Conservation (phyloP, 2,113 vertebrate genomes). For the Prietella phreatophila region DNA sequence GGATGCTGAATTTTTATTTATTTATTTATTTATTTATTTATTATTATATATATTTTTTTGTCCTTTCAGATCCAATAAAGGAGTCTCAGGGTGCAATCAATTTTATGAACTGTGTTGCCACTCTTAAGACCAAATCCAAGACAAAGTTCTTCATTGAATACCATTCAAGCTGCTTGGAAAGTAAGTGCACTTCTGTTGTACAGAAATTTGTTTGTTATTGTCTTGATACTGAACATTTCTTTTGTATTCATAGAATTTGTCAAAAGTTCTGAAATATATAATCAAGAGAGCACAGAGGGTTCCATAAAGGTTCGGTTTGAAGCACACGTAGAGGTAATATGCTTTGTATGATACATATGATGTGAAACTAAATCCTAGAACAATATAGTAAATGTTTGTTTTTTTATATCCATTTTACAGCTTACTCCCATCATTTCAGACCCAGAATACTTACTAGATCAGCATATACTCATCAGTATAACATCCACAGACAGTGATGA, state of each 20-base stretch:
- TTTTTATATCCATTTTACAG: constrained; percentile 66
- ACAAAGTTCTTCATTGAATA: constrained; percentile 97
- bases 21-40: background rate
- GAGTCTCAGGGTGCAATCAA: constrained; percentile 85
- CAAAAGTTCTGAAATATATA: constrained; percentile 91
- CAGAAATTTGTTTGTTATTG: background rate
- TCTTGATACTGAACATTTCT: background rate
- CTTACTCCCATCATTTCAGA: constrained; percentile 96
- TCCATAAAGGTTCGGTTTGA: constrained; percentile 87
- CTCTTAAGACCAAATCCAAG: constrained; percentile 89
- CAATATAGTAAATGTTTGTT: background rate
- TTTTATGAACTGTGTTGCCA: constrained; percentile 85
- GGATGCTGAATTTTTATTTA: background rate
- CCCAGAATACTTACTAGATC: constrained; percentile 92
- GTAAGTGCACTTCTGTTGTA: constrained; percentile 64
- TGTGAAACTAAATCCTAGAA: background rate
- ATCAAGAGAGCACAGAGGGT: constrained; percentile 80
- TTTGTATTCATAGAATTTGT: constrained; percentile 78
- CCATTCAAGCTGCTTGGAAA: constrained; percentile 93
- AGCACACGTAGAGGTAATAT: constrained; percentile 84
- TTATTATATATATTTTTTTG: no score
- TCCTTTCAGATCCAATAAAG: constrained; percentile 77
- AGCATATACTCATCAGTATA: constrained; percentile 93
- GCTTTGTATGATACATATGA: background rate
- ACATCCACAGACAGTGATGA: constrained; percentile 94